Evolutionary conservation across 1,140 invertebrate genomes (phyloP).

Genomic region (honey bee (Apis mellifera)): Amel_HAv3.1 CM009934.2:10645001-10645500

Average conservation of each 20-base stretch:
- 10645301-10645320: slow-evolving; percentile 8
- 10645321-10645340: no score
- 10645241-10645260: background rate
- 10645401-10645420: slow-evolving; percentile 24
- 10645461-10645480: no score
- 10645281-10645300: background rate
- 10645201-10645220: no score
- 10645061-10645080: background rate
- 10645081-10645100: background rate
- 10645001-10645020: slow-evolving; percentile 7
- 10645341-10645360: background rate
- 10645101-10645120: no score
- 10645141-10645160: no score
- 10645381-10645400: slow-evolving; percentile 35
- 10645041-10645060: background rate
- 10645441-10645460: background rate
- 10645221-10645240: no score
- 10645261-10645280: background rate
- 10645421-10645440: slow-evolving; percentile 21
- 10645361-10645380: slow-evolving; percentile 18
- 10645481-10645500: no score
- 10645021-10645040: background rate
- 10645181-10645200: no score
- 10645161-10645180: no score
- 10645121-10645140: no score